These are phyloP conservation scores for Hexactinellida sp. DNA, from an alignment of 37 sponge, comb jelly and placozoan species.

Conservation along the genomic window DNA sequence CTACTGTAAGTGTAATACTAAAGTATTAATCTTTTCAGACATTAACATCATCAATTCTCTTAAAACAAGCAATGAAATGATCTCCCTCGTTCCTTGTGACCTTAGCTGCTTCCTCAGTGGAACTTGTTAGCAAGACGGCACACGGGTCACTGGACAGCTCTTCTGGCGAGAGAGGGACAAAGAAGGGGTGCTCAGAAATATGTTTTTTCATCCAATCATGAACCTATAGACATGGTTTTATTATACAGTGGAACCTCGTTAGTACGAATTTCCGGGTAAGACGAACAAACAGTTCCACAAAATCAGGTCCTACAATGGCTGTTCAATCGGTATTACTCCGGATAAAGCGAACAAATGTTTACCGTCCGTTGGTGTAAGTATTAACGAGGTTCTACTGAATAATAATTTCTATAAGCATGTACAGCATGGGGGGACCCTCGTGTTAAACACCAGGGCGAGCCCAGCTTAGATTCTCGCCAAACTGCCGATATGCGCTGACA, in stretches of 20 bases:
- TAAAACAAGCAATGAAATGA: constrained; percentile 46
- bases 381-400: too few relatives aligned
- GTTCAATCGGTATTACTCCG: too few relatives aligned
- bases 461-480: background rate
- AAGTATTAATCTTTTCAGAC: too few relatives aligned
- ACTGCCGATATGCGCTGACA: constrained; percentile 1
- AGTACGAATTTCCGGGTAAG: too few relatives aligned
- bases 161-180: constrained; percentile 34
- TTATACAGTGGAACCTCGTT: too few relatives aligned
- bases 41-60: constrained; percentile 60
- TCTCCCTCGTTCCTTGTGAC: constrained; percentile 52
- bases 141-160: constrained; percentile 49
- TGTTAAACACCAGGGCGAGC: background rate
- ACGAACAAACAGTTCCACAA: too few relatives aligned
- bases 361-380: too few relatives aligned
- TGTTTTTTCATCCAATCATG: constrained; percentile 84
- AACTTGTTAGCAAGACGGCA: constrained; percentile 30
- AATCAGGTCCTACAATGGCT: too few relatives aligned
- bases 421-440: constrained; percentile 18
- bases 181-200: constrained; percentile 60
- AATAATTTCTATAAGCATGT: background rate
- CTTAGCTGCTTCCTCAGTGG: constrained; percentile 93
- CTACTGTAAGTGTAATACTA: too few relatives aligned
- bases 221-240: constrained; percentile 10
- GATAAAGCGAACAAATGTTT: too few relatives aligned